Base-by-base conservation (phyloP, 2,113 vertebrate genomes). In the Mobula birostris region DNA sequence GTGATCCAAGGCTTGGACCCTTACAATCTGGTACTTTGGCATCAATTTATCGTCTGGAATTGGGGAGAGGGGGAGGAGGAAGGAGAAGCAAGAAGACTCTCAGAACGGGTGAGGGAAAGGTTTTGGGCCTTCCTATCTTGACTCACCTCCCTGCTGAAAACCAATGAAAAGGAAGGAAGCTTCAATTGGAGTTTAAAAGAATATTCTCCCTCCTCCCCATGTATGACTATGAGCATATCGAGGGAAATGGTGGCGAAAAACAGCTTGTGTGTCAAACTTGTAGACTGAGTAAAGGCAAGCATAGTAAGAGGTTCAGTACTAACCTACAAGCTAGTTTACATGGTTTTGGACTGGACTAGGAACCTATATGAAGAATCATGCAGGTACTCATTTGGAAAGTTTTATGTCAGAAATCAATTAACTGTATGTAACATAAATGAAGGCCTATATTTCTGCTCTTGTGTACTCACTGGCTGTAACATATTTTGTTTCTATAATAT, bases 371-470 rank as follows among this genome's bases (percentile, higher is more conserved):
- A 90, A 90, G 85, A 68, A 90, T 90, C 61, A 32, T 68, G 61
- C 85, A 90, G 85, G 61, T 90, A 63, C 61, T 90, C 66, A 9
- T 90, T 66, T 66, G 61, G 63, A n/a, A 90, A 66, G 85, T 68
- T 90, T 90, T 68, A 27, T 88, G 27, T 68, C 32, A 90, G 85
- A 66, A 63, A 68, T n/a, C 29, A 90, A 66, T 90, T 66, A 90
- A 90, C 61, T 66, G 61, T 17, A 90, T 90, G 85, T 90, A 66
- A 32, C 85, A 90, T 68, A 90, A 68, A 90, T 90, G 85, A 90
- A 90, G 85, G 61, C 29, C n/a, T 90, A 66, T 90, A 90, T 66
- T 90, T 63, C 27, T 29, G 58, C 85, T 90, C 29, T 66, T 90
- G 29, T 90, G 32, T 90, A 12, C n/a, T 79, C 61, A 90, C 63